These are phyloP conservation scores for Venturia canescens DNA, from an alignment of 1,140 invertebrate species.

Conservation along the genomic window DNA sequence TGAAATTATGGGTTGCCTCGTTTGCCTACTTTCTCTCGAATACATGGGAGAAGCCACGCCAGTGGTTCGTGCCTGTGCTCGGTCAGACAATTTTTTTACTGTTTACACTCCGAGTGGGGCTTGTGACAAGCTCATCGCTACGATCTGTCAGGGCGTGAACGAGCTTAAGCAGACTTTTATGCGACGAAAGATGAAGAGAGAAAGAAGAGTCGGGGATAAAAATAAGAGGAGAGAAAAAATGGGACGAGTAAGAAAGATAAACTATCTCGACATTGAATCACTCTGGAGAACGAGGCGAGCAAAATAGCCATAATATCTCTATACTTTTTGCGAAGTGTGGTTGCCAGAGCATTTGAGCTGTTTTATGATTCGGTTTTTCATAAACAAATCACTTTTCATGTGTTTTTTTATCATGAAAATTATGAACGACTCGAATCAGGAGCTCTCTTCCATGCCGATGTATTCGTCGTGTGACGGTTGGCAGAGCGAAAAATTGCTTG, in stretches of 20 bases:
- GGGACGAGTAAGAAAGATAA: constrained; percentile 15
- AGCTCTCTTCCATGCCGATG: not conserved
- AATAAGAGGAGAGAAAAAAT: not conserved
- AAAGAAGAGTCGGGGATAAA: not conserved
- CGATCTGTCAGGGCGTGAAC: constrained; percentile 17
- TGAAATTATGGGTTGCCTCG: not conserved
- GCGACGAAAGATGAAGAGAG: not conserved
- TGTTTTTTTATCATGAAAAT: constrained; percentile 7
- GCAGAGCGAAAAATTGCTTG: not conserved
- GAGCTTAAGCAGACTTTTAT: constrained; percentile 25
- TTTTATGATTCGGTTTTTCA: not conserved
- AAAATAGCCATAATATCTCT: constrained; percentile 9
- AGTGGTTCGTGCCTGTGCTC: not conserved
- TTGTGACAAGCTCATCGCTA: constrained; percentile 6
- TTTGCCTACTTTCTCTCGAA: not conserved
- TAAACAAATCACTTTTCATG: constrained; percentile 11
- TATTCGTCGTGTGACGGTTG: not conserved
- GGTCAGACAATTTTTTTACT: not conserved
- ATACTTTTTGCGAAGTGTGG: not conserved
- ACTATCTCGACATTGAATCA: constrained; percentile 40
- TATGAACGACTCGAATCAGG: not conserved
- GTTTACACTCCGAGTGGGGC: not conserved
- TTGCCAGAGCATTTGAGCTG: constrained; percentile 6
- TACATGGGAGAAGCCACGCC: not conserved
- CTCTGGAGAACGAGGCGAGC: not conserved